These are phyloP conservation scores for Chrysocyon brachyurus DNA, from an alignment of 2,797 vertebrate species.

Conservation along the genomic window DNA sequence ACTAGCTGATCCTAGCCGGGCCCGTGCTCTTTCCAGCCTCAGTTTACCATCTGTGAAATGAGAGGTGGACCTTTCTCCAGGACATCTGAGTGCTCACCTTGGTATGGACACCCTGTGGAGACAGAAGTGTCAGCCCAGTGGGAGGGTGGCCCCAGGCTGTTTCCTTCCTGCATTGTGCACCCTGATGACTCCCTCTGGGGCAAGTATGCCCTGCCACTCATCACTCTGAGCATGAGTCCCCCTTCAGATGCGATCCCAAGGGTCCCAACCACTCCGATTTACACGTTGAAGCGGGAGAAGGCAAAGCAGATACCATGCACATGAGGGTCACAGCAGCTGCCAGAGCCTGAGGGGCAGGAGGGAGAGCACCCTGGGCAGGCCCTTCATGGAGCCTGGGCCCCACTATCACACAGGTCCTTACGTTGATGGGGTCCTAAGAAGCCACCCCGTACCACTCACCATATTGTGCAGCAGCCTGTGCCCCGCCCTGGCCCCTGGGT, in stretches of 20 bases:
- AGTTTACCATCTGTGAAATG: not conserved
- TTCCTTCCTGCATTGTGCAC: accelerated
- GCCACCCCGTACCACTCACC: not conserved
- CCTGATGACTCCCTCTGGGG: not conserved
- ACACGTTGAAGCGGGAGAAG: accelerated
- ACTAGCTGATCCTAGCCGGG: not conserved
- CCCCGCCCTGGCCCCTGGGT: accelerated
- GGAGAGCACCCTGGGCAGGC: not conserved
- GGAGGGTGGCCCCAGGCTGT: not conserved
- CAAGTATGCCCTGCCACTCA: accelerated
- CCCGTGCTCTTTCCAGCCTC: not conserved
- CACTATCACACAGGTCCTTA: accelerated
- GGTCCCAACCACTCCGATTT: accelerated
- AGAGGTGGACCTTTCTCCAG: not conserved
- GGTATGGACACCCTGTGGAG: not conserved
- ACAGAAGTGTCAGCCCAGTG: not conserved
- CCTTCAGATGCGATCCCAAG: accelerated
- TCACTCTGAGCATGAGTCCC: not conserved
- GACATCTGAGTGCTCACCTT: not conserved
- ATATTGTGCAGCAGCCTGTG: accelerated
- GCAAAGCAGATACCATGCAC: accelerated
- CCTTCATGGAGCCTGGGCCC: accelerated
- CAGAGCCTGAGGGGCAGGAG: too few relatives aligned
- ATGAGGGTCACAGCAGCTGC: accelerated
- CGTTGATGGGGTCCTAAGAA: not conserved